A percentile compares a stretch with the other conserved stretches of the same genome.
Evolutionary conservation across 2,888 invertebrate genomes (phyloP).

Genomic region (Stenichneumon culpator): DNA sequence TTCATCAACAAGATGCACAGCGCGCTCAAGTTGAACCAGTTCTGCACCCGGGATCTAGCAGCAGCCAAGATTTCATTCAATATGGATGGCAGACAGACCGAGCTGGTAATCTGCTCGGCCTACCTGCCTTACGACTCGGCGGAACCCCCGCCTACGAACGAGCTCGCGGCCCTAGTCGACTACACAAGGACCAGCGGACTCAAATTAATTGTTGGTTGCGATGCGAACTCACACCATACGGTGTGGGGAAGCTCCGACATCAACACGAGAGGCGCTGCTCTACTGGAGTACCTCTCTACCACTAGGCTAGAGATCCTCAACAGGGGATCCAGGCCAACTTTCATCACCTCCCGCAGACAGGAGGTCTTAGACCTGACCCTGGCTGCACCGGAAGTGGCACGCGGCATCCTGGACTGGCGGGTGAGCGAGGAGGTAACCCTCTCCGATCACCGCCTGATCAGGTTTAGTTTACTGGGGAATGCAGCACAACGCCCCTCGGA

Average conservation of each 20-base stretch:
- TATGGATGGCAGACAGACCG: neutral
- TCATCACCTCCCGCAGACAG: slow-evolving; percentile 31
- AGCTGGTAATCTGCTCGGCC: slow-evolving; percentile 27
- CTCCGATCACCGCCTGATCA: slow-evolving; percentile 43
- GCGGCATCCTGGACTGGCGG: too few relatives aligned
- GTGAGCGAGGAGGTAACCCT: slow-evolving; percentile 45
- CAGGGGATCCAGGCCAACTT: slow-evolving; percentile 44
- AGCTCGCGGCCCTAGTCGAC: slow-evolving; percentile 7
- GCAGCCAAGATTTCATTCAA: neutral
- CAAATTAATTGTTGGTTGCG: too few relatives aligned
- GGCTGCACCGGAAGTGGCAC: too few relatives aligned
- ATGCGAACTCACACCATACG: too few relatives aligned
- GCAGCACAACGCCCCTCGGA: neutral
- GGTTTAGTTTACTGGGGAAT: neutral
- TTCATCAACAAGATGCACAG: slow-evolving; percentile 11
- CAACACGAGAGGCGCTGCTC: slow-evolving; percentile 33
- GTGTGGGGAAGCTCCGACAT: slow-evolving; percentile 40
- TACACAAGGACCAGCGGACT: too few relatives aligned
- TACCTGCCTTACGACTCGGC: slow-evolving; percentile 27
- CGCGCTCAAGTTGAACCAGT: slow-evolving; percentile 36
- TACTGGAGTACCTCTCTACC: slow-evolving; percentile 42
- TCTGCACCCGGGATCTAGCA: slow-evolving; percentile 44
- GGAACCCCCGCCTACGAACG: slow-evolving; percentile 7
- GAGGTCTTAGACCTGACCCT: too few relatives aligned
- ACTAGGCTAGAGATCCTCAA: slow-evolving; percentile 29